Percentiles rank a stretch among this genome's conserved stretches.
Evolutionary conservation across 2,888 invertebrate species (phyloP).

Genomic region (Liodrosophila aerea): DNA sequence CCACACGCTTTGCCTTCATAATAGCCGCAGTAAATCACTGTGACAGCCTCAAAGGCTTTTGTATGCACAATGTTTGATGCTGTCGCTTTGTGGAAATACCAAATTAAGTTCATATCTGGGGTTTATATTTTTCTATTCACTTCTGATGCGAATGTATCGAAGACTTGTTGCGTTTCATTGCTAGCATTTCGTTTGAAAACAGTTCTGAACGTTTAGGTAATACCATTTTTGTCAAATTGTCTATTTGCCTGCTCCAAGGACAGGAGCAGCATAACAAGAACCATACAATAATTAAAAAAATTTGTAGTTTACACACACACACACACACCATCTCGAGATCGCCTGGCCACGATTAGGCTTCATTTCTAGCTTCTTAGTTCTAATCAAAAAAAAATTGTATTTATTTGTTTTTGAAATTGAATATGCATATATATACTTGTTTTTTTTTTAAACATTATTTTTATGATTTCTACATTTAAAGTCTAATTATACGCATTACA

Average conservation of each 20-base stretch:
- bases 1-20: conserved; percentile 46
- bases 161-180: conserved; percentile 15
- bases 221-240: conserved; percentile 17
- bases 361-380: conserved; percentile 46
- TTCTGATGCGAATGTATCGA: conserved; percentile 24
- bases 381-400: conserved; percentile 44
- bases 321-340: conserved; percentile 16
- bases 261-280: conserved; percentile 3
- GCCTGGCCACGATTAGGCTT: conserved; percentile 37
- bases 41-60: conserved; percentile 36
- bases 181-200: conserved; percentile 1
- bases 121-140: conserved; percentile 28
- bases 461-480: conserved; percentile 37
- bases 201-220: neutral
- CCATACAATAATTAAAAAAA: conserved; percentile 7
- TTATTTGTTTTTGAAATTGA: conserved; percentile 53
- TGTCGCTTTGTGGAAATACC: conserved; percentile 30
- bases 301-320: conserved; percentile 5
- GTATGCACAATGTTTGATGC: conserved; percentile 24
- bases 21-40: conserved; percentile 34
- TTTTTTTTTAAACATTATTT: conserved; percentile 50
- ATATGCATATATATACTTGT: conserved; percentile 37
- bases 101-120: conserved; percentile 26
- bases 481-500: too few species aligned
- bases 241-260: conserved; percentile 6